Evolutionary conservation across 1,140 invertebrate genomes (phyloP).

Genomic region (Drosophila suzukii): DNA sequence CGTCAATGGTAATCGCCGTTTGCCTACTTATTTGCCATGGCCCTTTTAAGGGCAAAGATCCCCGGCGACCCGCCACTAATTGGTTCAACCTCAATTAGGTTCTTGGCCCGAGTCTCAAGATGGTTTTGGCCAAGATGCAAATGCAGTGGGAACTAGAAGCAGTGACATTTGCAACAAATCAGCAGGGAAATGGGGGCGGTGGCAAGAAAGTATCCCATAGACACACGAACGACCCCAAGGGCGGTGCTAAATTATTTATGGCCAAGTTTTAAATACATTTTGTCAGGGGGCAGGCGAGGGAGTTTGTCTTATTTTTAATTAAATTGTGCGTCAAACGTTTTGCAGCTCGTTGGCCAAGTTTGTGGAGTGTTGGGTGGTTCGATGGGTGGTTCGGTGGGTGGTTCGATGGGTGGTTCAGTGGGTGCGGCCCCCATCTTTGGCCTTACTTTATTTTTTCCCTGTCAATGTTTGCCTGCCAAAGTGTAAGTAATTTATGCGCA

Average conservation of each 20-base stretch:
- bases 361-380: conserved; percentile 1
- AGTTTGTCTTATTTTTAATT: conserved; percentile 73
- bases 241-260: conserved; percentile 58
- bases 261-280: conserved; percentile 56
- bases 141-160: too few relatives aligned
- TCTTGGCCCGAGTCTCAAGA: conserved; percentile 26
- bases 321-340: conserved; percentile 80
- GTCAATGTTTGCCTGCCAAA: conserved; percentile 81
- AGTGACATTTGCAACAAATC: conserved; percentile 10
- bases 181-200: not conserved
- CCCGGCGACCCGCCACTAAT: conserved; percentile 11
- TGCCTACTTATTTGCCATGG: not conserved
- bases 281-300: not conserved
- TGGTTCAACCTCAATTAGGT: conserved; percentile 39
- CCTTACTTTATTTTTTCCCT: conserved; percentile 33
- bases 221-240: conserved; percentile 12
- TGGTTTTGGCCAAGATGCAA: conserved; percentile 13
- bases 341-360: conserved; percentile 67
- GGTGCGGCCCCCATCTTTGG: conserved; percentile 28
- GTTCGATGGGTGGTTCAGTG: not conserved
- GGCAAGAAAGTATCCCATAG: conserved; percentile 22
- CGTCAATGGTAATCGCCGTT: too few relatives aligned
- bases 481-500: conserved; percentile 82
- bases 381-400: conserved; percentile 1
- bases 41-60: conserved; percentile 4